A percentile compares a stretch with the other conserved stretches of the same genome.
These are phyloP conservation scores for Pyrocoelia pectoralis DNA, from an alignment of 2,888 invertebrate genomes.

Conservation along the genomic window DNA sequence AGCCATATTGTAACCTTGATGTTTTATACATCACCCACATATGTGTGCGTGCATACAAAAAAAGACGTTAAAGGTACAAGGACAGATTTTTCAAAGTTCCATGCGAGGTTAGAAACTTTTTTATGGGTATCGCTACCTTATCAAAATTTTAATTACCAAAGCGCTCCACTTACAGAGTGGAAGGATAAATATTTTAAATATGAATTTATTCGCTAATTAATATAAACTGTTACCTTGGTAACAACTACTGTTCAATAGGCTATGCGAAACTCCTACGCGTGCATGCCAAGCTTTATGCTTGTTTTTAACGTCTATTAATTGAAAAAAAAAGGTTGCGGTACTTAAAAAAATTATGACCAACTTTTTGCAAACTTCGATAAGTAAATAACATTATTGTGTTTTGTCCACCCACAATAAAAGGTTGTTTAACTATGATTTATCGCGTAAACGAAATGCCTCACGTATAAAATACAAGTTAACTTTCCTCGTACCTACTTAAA, in stretches of 20 bases:
- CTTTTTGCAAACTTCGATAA: background rate
- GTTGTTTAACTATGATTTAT: conserved; percentile 9
- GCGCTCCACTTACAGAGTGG: background rate
- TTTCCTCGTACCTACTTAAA: background rate
- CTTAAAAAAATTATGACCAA: background rate
- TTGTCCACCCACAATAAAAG: conserved; percentile 12
- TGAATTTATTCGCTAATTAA: conserved; percentile 8
- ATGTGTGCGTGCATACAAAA: conserved; percentile 13
- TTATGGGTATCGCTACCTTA: too few relatives aligned
- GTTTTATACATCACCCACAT: conserved; percentile 35
- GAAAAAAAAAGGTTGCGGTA: background rate
- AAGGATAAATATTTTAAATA: background rate
- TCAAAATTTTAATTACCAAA: too few relatives aligned
- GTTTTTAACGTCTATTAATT: background rate
- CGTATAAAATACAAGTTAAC: background rate
- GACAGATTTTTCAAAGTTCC: conserved; percentile 44
- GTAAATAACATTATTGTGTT: conserved; percentile 8
- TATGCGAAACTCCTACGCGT: conserved; percentile 13
- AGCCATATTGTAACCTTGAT: conserved; percentile 31
- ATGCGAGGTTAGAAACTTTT: background rate
- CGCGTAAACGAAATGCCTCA: background rate
- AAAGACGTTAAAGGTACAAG: conserved; percentile 43
- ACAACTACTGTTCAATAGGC: conserved; percentile 7
- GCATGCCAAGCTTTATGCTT: background rate
- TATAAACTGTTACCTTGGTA: conserved; percentile 11